Base-by-base conservation (phyloP, 2,888 invertebrate species). In the Cyaniris semiargus region DNA sequence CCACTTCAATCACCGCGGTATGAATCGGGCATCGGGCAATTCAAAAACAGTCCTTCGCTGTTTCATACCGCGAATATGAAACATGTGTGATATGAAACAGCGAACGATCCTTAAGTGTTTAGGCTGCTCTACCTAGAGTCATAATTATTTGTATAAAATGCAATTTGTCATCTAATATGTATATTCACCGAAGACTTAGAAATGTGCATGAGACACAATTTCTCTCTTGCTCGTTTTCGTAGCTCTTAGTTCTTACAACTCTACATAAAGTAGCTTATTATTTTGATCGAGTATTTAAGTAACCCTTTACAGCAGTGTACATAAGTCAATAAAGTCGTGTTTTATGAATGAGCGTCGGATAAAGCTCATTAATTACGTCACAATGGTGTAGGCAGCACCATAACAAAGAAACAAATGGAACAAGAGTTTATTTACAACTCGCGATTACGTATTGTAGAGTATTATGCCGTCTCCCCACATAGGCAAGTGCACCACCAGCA, bases 301-400 rank as follows among this genome's bases (percentile, higher is more conserved):
- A 21, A 56, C 21, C 58, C 1, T 58, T 60, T 3, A 23, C 10
- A 60, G 23, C 21, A 21, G 21, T 5, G 60, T 60, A 23, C 23
- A 60, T 60, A 13, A 60, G 21, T 60, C 23, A 23, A 60, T 60
- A 21, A 13, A 60, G 60, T 31, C 21, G 27, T 27, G 66, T 27
- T 31, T 66, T 66, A 66, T 66, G 66, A 66, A 66, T 66, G 66
- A 66, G 66, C 5, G 31, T 27, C 66, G 66, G 31, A 66, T 66
- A 66, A 31, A 66, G 66, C 66, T 66, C 18, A 66, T 66, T 18
- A 66, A 66, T 6, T 27, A 66, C 66, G 66, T 31, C 66, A 66
- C 18, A 66, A 66, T 66, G 18, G 66, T 66, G 66, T 66, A 66
- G 66, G 66, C 66, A 15, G 15, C 27, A 31, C 66, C 66, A 66